Evolutionary conservation across 2,888 invertebrate species (phyloP).

Genomic region (Caenorhabditis macrosperma): DNA sequence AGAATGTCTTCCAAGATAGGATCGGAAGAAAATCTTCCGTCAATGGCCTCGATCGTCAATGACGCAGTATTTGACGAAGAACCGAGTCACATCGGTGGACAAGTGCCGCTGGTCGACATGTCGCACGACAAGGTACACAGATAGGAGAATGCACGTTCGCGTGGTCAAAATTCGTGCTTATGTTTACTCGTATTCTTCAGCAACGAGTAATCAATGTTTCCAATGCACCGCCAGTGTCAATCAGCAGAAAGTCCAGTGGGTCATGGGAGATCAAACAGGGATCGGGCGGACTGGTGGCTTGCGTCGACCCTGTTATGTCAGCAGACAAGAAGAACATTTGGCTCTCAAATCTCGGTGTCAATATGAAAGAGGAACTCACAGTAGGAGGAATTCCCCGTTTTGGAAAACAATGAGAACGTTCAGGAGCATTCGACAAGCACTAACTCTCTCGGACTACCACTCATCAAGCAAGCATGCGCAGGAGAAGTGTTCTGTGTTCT

Average conservation of each 20-base stretch:
- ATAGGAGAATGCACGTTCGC: too few species aligned
- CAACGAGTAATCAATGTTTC: conserved; percentile 78
- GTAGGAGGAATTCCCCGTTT: too few species aligned
- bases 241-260: conserved; percentile 68
- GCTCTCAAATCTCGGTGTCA: conserved; percentile 72
- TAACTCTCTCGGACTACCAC: conserved; percentile 74
- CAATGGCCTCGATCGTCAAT: conserved; percentile 62
- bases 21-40: conserved; percentile 67
- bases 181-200: conserved; percentile 54
- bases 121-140: conserved; percentile 52
- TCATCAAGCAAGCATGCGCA: conserved; percentile 73
- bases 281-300: conserved; percentile 76
- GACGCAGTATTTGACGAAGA: conserved; percentile 63
- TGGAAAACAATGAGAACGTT: conserved; percentile 6
- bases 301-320: conserved; percentile 77
- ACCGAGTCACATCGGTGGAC: neutral
- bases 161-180: neutral
- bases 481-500: conserved; percentile 75
- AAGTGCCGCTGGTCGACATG: conserved; percentile 41
- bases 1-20: conserved; percentile 70
- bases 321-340: conserved; percentile 74
- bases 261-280: conserved; percentile 77
- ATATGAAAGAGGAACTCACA: conserved; percentile 62
- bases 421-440: conserved; percentile 67
- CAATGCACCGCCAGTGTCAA: conserved; percentile 77